phyloP scores from a whole-genome alignment of 2,113 vertebrate genomes.

The Sylvia atricapilla region DNA sequence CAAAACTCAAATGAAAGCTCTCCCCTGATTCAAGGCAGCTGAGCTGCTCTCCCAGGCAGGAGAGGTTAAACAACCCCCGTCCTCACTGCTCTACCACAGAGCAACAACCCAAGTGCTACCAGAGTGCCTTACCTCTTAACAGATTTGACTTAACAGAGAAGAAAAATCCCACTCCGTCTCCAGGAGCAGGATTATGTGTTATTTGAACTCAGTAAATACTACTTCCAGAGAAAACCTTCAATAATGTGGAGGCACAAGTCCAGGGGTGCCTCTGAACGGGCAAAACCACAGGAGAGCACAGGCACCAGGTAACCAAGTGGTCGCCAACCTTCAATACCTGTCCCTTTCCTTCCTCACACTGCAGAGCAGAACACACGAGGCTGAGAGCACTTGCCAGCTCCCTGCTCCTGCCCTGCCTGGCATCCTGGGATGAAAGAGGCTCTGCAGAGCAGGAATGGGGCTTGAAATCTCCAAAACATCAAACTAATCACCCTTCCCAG shows the following conservation, averaged over 20 bases:
- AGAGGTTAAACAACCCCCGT: not conserved
- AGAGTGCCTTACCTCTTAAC: not conserved
- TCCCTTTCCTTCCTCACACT: not conserved
- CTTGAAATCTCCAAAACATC: not conserved
- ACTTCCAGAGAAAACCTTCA: not conserved
- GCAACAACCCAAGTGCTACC: not conserved
- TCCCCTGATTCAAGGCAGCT: not conserved
- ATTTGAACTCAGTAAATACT: not conserved
- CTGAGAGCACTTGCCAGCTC: not conserved
- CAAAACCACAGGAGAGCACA: not conserved
- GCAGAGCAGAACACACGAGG: rapidly evolving
- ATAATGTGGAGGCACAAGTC: not conserved
- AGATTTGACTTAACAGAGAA: not conserved
- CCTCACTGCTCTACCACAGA: not conserved
- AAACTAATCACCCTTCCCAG: not conserved
- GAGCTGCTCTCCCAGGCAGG: not conserved
- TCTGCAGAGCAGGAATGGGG: not conserved
- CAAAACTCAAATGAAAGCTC: not conserved
- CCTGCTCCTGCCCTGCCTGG: not conserved
- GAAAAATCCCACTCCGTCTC: not conserved
- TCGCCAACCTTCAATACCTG: not conserved
- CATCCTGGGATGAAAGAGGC: not conserved
- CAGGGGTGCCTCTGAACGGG: not conserved
- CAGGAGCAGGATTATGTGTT: not conserved
- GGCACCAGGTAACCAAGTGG: not conserved